Percentiles rank a stretch among this genome's conserved stretches.
Conservation (phyloP, 2,797 vertebrate genomes). For the Vireo griseus region DNA sequence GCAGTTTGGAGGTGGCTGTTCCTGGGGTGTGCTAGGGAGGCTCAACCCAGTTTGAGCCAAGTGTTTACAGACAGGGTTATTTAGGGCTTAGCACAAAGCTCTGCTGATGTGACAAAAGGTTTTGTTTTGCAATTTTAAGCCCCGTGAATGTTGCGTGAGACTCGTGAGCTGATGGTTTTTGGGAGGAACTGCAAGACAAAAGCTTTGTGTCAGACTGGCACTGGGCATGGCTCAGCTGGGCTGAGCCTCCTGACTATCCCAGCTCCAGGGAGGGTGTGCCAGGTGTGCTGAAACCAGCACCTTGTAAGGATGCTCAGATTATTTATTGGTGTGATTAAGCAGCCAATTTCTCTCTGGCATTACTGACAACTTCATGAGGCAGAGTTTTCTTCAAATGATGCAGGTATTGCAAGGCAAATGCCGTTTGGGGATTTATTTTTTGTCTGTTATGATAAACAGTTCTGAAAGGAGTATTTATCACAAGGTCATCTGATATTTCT, state of each 20-base stretch:
- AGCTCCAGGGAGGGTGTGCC: not conserved
- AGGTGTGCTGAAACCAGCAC: not conserved
- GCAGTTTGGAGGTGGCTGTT: not conserved
- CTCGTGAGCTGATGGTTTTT: not conserved
- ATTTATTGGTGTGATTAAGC: not conserved
- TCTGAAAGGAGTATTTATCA: not conserved
- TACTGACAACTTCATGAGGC: not conserved
- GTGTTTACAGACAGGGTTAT: not conserved
- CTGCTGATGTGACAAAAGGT: not conserved
- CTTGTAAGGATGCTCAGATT: not conserved
- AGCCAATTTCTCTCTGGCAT: not conserved
- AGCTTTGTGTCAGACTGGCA: not conserved
- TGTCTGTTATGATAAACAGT: not conserved
- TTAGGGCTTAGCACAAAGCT: not conserved
- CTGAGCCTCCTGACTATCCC: not conserved
- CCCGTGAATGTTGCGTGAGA: not conserved
- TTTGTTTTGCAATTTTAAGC: not conserved
- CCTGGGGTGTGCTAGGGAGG: not conserved
- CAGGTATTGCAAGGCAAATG: not conserved
- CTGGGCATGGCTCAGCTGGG: not conserved
- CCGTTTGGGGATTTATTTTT: not conserved
- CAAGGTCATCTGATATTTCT: not conserved
- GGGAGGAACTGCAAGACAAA: not conserved
- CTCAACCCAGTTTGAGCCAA: not conserved
- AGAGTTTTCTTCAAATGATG: not conserved